A percentile compares a stretch with the other conserved stretches of the same genome.
Evolutionary conservation across 2,888 invertebrate genomes (phyloP).

Genomic region (Diaphora mendica): DNA sequence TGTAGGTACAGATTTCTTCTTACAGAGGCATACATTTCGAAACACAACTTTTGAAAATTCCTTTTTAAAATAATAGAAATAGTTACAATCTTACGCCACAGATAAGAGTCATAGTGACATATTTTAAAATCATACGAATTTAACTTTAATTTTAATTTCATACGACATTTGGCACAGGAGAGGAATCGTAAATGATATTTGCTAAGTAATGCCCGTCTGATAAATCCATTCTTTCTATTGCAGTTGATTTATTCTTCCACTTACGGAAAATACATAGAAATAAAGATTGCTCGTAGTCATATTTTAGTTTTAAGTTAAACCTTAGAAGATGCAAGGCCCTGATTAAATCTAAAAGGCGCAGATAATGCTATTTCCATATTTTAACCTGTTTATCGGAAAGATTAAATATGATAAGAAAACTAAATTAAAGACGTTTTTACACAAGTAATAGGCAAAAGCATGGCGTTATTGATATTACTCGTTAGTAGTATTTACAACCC

Average conservation of each 20-base stretch:
- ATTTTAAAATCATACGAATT: not conserved
- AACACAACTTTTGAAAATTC: not conserved
- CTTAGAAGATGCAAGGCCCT: not conserved
- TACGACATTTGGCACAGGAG: constrained; percentile 7
- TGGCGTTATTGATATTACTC: not conserved
- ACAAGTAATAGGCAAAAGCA: not conserved
- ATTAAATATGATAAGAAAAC: no score
- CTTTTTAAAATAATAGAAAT: not conserved
- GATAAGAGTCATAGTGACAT: not conserved
- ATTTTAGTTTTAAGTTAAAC: not conserved
- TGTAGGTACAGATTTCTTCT: not conserved
- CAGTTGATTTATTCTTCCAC: not conserved
- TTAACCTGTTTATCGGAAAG: no score
- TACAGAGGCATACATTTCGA: not conserved
- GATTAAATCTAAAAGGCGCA: not conserved
- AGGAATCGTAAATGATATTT: constrained; percentile 4
- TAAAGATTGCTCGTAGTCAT: not conserved
- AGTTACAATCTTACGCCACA: not conserved
- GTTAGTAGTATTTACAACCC: not conserved
- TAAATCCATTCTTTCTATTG: not conserved
- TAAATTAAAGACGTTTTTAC: no score
- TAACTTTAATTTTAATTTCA: no score
- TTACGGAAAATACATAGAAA: not conserved
- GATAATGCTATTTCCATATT: not conserved
- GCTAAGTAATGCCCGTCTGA: not conserved